phyloP scores from a whole-genome alignment of 2,888 invertebrate genomes.

The Agrotis exclamationis region DNA sequence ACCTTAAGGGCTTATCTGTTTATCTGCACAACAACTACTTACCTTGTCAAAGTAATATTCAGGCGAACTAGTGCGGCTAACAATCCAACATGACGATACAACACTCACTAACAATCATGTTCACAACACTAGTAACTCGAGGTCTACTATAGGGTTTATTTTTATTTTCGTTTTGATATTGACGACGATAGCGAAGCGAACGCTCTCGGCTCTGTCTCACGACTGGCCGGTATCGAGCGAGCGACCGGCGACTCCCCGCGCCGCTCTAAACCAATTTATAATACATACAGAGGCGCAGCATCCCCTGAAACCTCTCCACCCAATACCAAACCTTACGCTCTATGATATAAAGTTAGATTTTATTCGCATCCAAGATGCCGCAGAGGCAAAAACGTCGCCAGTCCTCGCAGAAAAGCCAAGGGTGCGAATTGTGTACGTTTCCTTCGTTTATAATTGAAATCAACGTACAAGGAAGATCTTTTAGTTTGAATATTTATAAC shows the following conservation, averaged over 20 bases:
- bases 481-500: constrained; percentile 64
- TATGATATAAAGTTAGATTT: constrained; percentile 63
- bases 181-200: constrained; percentile 68
- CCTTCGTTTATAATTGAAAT: constrained; percentile 86
- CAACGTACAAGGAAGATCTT: constrained; percentile 69
- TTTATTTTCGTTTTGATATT: constrained; percentile 69
- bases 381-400: constrained; percentile 88
- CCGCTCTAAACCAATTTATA: constrained; percentile 91
- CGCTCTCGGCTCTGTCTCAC: constrained; percentile 77
- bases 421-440: constrained; percentile 88
- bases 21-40: constrained; percentile 51
- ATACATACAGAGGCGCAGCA: constrained; percentile 91
- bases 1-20: constrained; percentile 50
- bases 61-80: constrained; percentile 53
- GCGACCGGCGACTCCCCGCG: constrained; percentile 83
- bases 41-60: constrained; percentile 49
- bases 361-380: constrained; percentile 78
- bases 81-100: constrained; percentile 59
- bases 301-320: constrained; percentile 77
- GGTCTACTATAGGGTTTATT: constrained; percentile 67
- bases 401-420: constrained; percentile 86
- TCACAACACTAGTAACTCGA: constrained; percentile 61
- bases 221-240: constrained; percentile 89
- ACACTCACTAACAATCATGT: constrained; percentile 58
- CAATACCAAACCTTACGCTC: constrained; percentile 71